Conservation (phyloP, 2,797 vertebrate species). For the Ciconia nigra region DNA sequence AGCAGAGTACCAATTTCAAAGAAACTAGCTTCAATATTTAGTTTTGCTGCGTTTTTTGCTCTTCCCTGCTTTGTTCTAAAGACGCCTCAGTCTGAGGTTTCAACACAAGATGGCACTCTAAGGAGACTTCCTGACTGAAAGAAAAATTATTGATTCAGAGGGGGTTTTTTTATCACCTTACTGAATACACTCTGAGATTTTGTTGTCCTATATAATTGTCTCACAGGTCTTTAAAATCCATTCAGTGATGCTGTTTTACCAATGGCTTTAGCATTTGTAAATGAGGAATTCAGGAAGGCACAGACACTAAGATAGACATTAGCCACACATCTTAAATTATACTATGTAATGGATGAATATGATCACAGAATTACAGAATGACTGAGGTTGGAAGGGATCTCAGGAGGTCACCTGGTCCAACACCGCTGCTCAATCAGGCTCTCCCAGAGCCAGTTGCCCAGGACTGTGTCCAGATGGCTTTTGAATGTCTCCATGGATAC, state of each 20-base stretch:
- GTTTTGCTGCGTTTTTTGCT: not conserved
- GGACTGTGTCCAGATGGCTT: not conserved
- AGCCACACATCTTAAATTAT: not conserved
- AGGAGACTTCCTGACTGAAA: not conserved
- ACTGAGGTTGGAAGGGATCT: not conserved
- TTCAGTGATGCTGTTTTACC: not conserved
- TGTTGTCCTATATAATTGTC: not conserved
- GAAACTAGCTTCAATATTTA: not conserved
- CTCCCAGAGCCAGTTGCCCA: not conserved
- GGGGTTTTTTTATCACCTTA: not conserved
- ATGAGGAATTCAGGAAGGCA: not conserved
- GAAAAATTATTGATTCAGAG: not conserved
- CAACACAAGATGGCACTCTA: slow-evolving; percentile 51
- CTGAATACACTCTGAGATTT: not conserved
- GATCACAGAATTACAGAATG: not conserved
- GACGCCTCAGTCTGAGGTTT: not conserved
- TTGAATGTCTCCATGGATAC: not conserved
- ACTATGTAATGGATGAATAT: not conserved
- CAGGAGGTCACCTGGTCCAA: not conserved
- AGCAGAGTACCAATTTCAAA: not conserved
- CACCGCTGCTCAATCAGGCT: not conserved
- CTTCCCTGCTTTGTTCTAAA: not conserved
- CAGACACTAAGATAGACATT: not conserved
- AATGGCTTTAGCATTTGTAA: not conserved
- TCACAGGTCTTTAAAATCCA: not conserved